Percentiles rank a stretch among this genome's conserved stretches.
Conservation (phyloP, 2,113 vertebrate species). For the Oxygymnocypris stewartii region DNA sequence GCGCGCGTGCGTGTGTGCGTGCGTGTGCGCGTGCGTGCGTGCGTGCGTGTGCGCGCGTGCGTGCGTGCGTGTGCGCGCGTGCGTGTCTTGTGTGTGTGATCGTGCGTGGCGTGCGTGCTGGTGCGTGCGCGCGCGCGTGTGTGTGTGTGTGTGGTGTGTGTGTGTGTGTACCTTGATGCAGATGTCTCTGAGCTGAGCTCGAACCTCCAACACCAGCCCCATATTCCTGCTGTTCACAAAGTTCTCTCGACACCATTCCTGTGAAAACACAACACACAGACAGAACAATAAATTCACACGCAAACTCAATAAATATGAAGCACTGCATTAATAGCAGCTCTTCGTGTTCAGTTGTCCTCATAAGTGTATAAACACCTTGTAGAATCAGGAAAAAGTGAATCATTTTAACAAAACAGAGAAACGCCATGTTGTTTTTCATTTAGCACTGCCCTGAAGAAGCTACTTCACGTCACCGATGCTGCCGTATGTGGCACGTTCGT, state of each 20-base stretch:
- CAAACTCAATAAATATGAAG: neutral
- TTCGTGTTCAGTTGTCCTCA: neutral
- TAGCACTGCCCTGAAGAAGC: neutral
- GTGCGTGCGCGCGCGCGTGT: no score
- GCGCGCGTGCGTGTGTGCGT: no score
- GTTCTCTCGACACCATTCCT: conserved; percentile 98
- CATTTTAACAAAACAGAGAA: no score
- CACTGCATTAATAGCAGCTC: neutral
- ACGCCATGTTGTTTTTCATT: neutral
- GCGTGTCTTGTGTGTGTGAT: no score
- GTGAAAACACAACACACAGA: neutral
- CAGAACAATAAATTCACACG: neutral
- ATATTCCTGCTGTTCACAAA: conserved; percentile 94
- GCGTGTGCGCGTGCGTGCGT: no score
- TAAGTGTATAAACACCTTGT: no score
- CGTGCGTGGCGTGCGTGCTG: no score
- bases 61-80: no score
- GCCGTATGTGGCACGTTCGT: no score
- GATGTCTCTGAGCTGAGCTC: conserved; percentile 90
- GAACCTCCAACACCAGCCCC: conserved; percentile 86
- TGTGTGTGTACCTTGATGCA: conserved; percentile 86
- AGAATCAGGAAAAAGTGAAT: neutral
- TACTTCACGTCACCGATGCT: no score
- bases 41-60: no score
- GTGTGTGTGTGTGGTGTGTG: no score